Conservation (phyloP, 2,113 vertebrate genomes). For the Rhinoderma darwinii region DNA sequence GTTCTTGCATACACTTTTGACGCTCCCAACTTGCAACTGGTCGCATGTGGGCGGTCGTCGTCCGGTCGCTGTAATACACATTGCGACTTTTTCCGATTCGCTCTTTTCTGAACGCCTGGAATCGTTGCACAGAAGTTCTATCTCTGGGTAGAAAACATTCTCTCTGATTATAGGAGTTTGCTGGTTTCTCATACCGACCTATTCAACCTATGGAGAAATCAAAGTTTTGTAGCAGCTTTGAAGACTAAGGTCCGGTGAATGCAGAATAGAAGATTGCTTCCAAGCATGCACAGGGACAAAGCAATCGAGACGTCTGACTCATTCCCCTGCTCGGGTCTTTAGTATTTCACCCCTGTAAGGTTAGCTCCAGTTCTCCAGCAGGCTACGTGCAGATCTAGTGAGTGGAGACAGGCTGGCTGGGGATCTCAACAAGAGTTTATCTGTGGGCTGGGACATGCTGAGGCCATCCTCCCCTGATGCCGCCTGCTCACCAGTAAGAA, state of each 20-base stretch:
- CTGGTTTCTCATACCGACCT: constrained; percentile 53
- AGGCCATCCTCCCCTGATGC: background rate
- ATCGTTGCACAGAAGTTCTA: constrained; percentile 10
- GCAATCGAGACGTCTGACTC: background rate
- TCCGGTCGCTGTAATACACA: constrained; percentile 18
- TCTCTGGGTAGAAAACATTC: constrained; percentile 47
- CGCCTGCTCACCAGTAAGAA: background rate
- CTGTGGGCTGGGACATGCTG: constrained; percentile 28
- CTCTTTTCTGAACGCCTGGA: background rate
- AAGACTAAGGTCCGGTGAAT: background rate
- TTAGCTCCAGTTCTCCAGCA: background rate
- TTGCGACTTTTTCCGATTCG: background rate
- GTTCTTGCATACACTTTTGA: background rate
- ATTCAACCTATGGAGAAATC: background rate
- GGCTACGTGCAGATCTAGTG: background rate
- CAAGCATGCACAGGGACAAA: background rate
- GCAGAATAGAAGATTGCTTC: background rate
- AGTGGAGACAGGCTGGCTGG: background rate
- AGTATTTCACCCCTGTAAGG: background rate
- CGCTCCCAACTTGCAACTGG: background rate
- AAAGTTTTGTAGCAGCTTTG: background rate
- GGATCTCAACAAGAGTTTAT: background rate
- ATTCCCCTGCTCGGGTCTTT: constrained; percentile 37
- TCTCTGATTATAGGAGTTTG: constrained; percentile 35
- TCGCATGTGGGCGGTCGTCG: no score